These are phyloP conservation scores for Blera fallax DNA, from an alignment of 2,888 invertebrate genomes.

Conservation along the genomic window DNA sequence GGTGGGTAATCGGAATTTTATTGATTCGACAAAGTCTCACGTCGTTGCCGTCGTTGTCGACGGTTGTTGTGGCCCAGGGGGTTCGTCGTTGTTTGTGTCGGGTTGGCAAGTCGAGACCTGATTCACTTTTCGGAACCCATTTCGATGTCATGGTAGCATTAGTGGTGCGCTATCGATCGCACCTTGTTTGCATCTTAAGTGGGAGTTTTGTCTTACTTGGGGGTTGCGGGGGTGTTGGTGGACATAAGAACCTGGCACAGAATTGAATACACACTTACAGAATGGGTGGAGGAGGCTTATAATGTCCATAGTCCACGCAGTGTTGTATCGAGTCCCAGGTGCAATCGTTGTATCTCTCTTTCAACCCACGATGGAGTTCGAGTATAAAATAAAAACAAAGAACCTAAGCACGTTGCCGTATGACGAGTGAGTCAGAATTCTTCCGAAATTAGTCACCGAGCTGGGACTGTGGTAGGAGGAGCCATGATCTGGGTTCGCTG, in stretches of 20 bases:
- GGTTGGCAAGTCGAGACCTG: conserved; percentile 51
- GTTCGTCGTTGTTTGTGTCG: not conserved
- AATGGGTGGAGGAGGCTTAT: conserved; percentile 11
- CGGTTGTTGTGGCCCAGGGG: not conserved
- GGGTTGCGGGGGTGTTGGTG: conserved; percentile 29
- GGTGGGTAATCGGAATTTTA: conserved; percentile 67
- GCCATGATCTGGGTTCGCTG: conserved; percentile 1
- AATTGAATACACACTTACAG: not conserved
- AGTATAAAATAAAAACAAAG: conserved; percentile 60
- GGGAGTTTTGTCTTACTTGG: conserved; percentile 30
- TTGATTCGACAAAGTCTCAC: conserved; percentile 57
- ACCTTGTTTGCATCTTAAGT: conserved; percentile 72
- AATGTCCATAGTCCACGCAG: conserved; percentile 42
- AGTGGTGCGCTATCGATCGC: conserved; percentile 65
- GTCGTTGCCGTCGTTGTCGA: not conserved
- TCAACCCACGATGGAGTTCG: conserved; percentile 47
- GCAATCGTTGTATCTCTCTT: conserved; percentile 45
- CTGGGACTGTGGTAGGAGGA: not conserved
- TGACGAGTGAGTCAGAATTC: conserved; percentile 63
- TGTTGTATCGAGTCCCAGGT: conserved; percentile 37
- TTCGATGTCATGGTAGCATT: conserved; percentile 37
- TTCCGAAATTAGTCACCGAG: conserved; percentile 62
- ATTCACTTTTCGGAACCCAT: conserved; percentile 62
- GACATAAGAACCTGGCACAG: conserved; percentile 39
- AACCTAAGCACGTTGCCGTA: conserved; percentile 18